Evolutionary conservation across 2,888 invertebrate species (phyloP), one percentile per base, ranked within the genome.

Genomic region (Eledone cirrhosa): DNA sequence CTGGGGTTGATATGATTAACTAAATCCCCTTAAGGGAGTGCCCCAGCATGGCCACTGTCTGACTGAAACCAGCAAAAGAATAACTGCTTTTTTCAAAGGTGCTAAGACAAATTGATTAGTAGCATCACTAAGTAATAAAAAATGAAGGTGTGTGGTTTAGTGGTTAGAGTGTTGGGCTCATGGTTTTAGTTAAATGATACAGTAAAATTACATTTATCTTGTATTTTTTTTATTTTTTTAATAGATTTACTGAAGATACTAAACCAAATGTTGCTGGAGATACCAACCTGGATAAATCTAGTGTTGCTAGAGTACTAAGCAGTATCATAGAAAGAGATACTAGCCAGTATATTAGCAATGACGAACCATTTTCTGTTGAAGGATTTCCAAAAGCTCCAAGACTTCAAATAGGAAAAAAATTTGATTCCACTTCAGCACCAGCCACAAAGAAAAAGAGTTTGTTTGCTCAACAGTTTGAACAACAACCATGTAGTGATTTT

Each of bases 381-480:
- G 79, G 79, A 19, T 80, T 80, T 67, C 76, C 76, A n/a, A 22
- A 29, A n/a, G 76, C 48, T 24, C 29, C 48, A n/a, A 41, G 48
- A 47, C 76, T 41, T 47, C 47, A 48, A 67, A 47, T 29, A 2
- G 31, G 29, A 77, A 27, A 59, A 13, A 0, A 47, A 19, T 67
- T 59, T 27, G 53, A 19, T 8, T 53, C 31, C 69, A 78, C 2
- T 19, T 19, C 48, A 47, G 27, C 24, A 31, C 75, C 53, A 11
- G 48, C 65, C 27, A 78, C 78, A 72, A 87, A 86, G 80, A 88
- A 87, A 79, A 86, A 83, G 78, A 89, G 90, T 82, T 80, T 90
- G 47, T 90, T 90, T 88, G 88, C 89, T 19, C 88, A 87, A 79
- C 88, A 89, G 80, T 83, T 90, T 65, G 82, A 82, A 2, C 78